phyloP scores from a whole-genome alignment of 92 coral and sea anemone species.

The Palythoa caribaeorum region DNA sequence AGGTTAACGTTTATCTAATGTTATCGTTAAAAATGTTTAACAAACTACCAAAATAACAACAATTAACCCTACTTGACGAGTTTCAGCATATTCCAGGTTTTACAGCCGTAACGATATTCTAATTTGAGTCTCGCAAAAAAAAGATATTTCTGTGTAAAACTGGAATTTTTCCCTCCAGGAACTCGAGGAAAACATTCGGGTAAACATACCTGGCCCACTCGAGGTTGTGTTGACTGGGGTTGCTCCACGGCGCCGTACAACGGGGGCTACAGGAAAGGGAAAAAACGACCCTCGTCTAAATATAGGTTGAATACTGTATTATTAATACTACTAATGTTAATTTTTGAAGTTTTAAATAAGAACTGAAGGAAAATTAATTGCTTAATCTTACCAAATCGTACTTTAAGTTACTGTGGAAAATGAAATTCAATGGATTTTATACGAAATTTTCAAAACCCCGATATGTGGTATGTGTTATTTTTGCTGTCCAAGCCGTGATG shows the following conservation, averaged over 20 bases:
- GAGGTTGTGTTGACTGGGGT: conserved; percentile 26
- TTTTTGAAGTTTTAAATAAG: too few relatives aligned
- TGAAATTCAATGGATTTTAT: too few relatives aligned
- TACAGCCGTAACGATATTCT: background rate
- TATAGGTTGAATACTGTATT: background rate
- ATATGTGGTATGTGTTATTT: too few relatives aligned
- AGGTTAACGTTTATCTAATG: background rate
- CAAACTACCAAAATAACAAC: background rate
- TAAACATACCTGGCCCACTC: conserved; percentile 28
- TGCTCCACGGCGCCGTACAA: conserved; percentile 38
- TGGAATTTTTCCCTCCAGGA: background rate
- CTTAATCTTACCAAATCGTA: too few relatives aligned
- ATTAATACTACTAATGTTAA: background rate
- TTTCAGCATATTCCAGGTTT: background rate
- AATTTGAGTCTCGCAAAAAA: background rate
- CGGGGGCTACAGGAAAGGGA: conserved; percentile 11
- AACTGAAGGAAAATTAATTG: background rate
- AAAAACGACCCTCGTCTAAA: background rate
- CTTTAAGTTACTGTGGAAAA: too few relatives aligned
- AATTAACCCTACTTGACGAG: background rate
- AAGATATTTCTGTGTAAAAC: background rate
- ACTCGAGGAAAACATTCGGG: too few relatives aligned
- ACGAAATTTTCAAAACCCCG: too few relatives aligned
- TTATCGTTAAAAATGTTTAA: too few relatives aligned
- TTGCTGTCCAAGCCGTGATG: background rate